Evolutionary conservation across 2,888 invertebrate genomes (phyloP), one percentile per base, ranked within the genome.

Genomic region (Busseola fusca): DNA sequence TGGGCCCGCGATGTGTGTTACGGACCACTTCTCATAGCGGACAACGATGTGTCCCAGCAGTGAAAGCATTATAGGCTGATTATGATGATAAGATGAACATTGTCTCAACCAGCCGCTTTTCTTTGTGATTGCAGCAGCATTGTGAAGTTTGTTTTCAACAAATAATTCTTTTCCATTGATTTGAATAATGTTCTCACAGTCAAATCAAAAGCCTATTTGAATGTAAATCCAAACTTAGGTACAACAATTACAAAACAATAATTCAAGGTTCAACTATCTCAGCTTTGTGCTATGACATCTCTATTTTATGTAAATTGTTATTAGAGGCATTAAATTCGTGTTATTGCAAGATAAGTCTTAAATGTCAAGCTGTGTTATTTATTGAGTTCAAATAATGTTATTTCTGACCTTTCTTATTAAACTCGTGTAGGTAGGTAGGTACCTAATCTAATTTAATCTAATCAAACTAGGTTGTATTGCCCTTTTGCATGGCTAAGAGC

Each of bases 281-380:
- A 34, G 37, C 37, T 77, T 48, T 65, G n/a, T 60, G 30, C 18
- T 37, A 45, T 57, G 45, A 48, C 21, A 27, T 52, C 18, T 14
- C 14, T 21, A 48, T 71, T 77, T 62, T 60, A 77, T 76, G 62
- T 40, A 30, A 64, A 62, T 54, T 57, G 37, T 62, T 45, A 52
- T 57, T 52, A 42, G 10, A 52, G 12, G 12, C n/a, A 70, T 71
- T 57, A 25, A 14, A n/a, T 64, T 48, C 3, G 10, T 48, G 21
- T 48, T 64, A 48, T 64, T 76, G 14, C 21, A 40, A 52, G 40
- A 27, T 25, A 30, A 50, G 54, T 27, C 27, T 42, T 52, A 30
- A 48, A 54, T 21, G 34, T 27, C 16, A 34, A 18, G 18, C 0
- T 67, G n/a, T 75, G 63, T 52, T 25, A 10, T n/a, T 34, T 34